phyloP scores from a whole-genome alignment of 2,888 invertebrate species.

The Dasypolia templi region DNA sequence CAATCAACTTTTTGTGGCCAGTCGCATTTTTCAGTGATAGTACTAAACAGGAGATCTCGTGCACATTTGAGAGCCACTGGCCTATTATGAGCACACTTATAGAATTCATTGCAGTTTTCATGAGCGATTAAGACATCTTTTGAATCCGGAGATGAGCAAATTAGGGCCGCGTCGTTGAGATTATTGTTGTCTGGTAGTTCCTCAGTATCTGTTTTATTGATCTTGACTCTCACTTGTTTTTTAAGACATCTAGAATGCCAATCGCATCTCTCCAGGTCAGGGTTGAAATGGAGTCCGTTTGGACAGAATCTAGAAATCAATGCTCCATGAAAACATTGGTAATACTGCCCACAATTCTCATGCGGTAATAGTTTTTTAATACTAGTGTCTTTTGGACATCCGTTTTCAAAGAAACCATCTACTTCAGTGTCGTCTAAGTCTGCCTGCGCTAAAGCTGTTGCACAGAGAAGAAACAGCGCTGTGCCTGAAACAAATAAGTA shows the following conservation, averaged over 20 bases:
- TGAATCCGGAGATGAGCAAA: conserved; percentile 68
- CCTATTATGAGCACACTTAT: conserved; percentile 67
- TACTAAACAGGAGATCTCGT: conserved; percentile 66
- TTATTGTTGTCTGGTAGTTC: conserved; percentile 61
- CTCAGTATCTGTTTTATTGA: background rate
- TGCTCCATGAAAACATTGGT: conserved; percentile 65
- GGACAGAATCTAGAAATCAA: conserved; percentile 42
- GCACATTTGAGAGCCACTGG: conserved; percentile 67
- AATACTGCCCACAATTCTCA: conserved; percentile 69
- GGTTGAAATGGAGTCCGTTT: conserved; percentile 34
- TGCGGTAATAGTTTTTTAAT: conserved; percentile 55
- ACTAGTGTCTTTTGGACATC: conserved; percentile 48
- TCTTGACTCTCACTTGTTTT: background rate
- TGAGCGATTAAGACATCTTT: conserved; percentile 70
- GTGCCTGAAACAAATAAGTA: conserved; percentile 53
- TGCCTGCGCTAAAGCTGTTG: conserved; percentile 28
- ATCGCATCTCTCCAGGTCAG: conserved; percentile 63
- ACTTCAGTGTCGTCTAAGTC: conserved; percentile 6
- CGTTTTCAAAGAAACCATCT: conserved; percentile 32
- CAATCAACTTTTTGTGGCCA: conserved; percentile 72
- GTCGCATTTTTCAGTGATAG: conserved; percentile 69
- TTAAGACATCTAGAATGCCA: conserved; percentile 59
- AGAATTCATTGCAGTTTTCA: conserved; percentile 75
- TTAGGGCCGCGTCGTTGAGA: conserved; percentile 65
- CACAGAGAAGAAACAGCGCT: conserved; percentile 45